Base-by-base conservation (phyloP, 2,113 vertebrate species). In the Dissostichus mawsoni region DNA sequence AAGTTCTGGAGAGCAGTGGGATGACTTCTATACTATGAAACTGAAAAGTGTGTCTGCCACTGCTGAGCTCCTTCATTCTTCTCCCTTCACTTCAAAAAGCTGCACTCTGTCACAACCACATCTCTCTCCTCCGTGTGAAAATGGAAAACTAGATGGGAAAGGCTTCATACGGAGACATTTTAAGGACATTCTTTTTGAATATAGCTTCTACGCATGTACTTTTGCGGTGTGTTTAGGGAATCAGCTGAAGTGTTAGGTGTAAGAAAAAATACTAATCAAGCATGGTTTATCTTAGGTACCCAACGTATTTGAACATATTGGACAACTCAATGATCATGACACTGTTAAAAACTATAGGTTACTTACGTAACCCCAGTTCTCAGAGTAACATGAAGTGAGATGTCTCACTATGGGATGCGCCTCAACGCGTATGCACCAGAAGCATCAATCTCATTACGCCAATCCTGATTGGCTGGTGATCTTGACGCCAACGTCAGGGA, bases 31-130 rank as follows among this genome's bases (percentile, higher is more conserved):
- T 61, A 69, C 11, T 16, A 79, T 69, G 80, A 79, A 71, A 57
- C 66, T 55, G 20, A 57, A 66, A 61, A 44, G 53, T 61, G 47
- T 47, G 23, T 61, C 72, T 75, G 62, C 64, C 68, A 73, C 53
- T 11, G 3, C 71, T 67, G 25, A 70, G 55, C 72, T 71, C 69
- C 58, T 82, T 65, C 16, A 48, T 51, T 61, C 78, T 5, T 11
- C 17, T 69, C 25, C 57, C 57, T 36, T 74, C 51, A 76, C 65
- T 66, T 80, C 67, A 89, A 78, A 87, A 81, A 62, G 63, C 62
- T 36, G 23, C 10, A 64, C 57, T 50, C 25, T 12, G 4, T 12
- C 61, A 72, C 57, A 62, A 12, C 51, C 1, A 56, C 67, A 45
- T 45, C 55, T 2, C 69, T 74, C 50, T 47, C 33, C 50, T 72